Percentiles rank a stretch among this genome's conserved stretches.
These are phyloP conservation scores for Xylota segnis DNA, from an alignment of 2,888 invertebrate species.

Conservation along the genomic window DNA sequence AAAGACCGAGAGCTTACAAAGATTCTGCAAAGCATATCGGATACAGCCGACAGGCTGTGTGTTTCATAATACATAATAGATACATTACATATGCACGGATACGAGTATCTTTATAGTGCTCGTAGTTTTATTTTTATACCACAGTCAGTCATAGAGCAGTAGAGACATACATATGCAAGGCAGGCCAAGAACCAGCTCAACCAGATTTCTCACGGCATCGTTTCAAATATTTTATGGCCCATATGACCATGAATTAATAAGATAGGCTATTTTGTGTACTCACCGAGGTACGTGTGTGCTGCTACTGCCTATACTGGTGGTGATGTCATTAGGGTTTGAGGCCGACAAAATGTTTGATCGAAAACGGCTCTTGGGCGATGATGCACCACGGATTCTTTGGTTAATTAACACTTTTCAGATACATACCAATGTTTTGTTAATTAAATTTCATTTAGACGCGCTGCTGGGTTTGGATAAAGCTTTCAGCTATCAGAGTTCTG, in stretches of 20 bases:
- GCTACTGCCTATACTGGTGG: background rate
- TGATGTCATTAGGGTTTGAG: conserved; percentile 53
- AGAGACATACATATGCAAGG: conserved; percentile 16
- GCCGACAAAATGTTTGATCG: conserved; percentile 3
- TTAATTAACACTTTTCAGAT: conserved; percentile 18
- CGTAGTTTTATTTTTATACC: conserved; percentile 21
- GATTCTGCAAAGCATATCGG: conserved; percentile 14
- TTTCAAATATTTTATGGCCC: conserved; percentile 62
- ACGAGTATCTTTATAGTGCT: background rate
- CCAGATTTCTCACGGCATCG: conserved; percentile 67
- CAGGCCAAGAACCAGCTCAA: conserved; percentile 58
- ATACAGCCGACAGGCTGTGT: background rate
- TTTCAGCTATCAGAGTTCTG: background rate
- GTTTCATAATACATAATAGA: conserved; percentile 31
- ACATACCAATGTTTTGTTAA: conserved; percentile 7
- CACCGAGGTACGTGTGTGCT: conserved; percentile 19
- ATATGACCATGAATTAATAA: conserved; percentile 62
- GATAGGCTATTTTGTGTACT: conserved; percentile 33
- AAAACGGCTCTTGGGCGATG: background rate
- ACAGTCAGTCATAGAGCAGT: background rate
- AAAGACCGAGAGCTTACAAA: conserved; percentile 14
- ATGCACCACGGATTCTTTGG: conserved; percentile 9
- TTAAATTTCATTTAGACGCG: conserved; percentile 36
- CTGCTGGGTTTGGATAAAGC: conserved; percentile 9
- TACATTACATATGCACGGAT: conserved; percentile 2